Percentiles rank a stretch among this genome's conserved stretches.
Conservation (phyloP, 2,888 invertebrate genomes). For the Tetranychus truncatus region DNA sequence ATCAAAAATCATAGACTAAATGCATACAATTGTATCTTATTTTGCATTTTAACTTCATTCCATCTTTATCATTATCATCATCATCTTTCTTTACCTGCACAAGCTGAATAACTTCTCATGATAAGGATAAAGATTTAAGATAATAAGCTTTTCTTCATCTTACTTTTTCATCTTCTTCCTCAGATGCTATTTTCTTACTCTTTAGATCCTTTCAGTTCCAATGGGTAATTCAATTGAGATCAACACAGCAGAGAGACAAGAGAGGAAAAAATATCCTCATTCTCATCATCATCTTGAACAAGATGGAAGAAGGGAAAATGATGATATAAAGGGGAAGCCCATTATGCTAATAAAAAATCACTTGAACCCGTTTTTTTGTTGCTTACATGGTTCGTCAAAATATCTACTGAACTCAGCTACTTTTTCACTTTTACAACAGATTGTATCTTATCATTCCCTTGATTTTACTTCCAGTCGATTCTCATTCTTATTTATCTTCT, state of each 20-base stretch:
- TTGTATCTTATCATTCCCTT: not conserved
- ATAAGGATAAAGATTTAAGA: not conserved
- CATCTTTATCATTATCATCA: not conserved
- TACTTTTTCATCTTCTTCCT: not conserved
- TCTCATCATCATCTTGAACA: not conserved
- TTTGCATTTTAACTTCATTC: not conserved
- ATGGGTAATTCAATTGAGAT: not conserved
- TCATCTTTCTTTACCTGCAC: not conserved
- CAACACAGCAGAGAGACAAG: not conserved
- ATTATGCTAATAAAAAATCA: constrained; percentile 1
- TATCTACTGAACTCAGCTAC: not conserved
- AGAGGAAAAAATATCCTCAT: not conserved
- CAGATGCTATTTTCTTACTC: not conserved
- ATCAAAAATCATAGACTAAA: not conserved
- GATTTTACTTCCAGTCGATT: not conserved
- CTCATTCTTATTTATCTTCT: not conserved
- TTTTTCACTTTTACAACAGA: not conserved
- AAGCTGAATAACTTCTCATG: not conserved
- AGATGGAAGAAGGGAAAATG: not conserved
- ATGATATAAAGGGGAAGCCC: not conserved
- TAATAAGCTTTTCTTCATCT: not conserved
- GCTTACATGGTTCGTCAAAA: not conserved
- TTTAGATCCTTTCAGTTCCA: not conserved
- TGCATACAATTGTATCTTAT: not conserved
- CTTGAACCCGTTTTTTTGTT: not conserved